Base-by-base conservation (phyloP, 2,113 vertebrate species). In the Willisornis vidua region DNA sequence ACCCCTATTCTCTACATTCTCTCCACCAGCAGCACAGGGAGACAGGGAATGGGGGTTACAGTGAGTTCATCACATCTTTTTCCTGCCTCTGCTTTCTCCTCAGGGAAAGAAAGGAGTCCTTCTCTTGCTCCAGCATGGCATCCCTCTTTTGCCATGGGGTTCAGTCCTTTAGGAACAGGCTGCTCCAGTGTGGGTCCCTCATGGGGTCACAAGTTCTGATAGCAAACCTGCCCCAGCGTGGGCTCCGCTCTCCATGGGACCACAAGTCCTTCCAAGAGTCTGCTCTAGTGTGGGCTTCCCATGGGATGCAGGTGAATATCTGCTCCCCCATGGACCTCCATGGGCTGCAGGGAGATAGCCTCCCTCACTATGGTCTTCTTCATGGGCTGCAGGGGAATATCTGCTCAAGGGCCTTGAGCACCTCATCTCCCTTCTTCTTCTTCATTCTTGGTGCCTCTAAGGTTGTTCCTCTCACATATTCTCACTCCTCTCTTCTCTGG, bases 141-240 rank as follows among this genome's bases (percentile, higher is more conserved):
- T 46, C 28, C 4, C 15, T 39, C 37, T 67, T 51, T 12, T 33
- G 13, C 61, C 24, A 46, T 8, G 3, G 33, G 28, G 19, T 54
- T 39, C 39, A 46, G 16, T 25, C 66, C 33, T 67, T 59, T 54
- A 67, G 8, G 7, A 59, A 61, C 15, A 14, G 33, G 39, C 13
- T 82, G 10, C n/a, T 68, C 16, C 54, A 68, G 19, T 0, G 0
- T 26, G 25, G 5, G 11, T 49, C 8, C 3, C 28, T 10, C 13
- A 33, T 7, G 14, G 23, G 13, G 26, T 19, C 10, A 52, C 33
- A 82, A 67, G 7, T 52, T 46, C 19, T 74, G 28, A 14, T 6
- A 52, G 19, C 12, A 45, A 89, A 54, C 22, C 15, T 54, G 23
- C 33, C n/a, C 19, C 70, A 39, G 6, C 12, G 8, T n/a, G 9